Evolutionary conservation across 1,140 invertebrate species (phyloP).

Genomic region (Battus philenor): DNA sequence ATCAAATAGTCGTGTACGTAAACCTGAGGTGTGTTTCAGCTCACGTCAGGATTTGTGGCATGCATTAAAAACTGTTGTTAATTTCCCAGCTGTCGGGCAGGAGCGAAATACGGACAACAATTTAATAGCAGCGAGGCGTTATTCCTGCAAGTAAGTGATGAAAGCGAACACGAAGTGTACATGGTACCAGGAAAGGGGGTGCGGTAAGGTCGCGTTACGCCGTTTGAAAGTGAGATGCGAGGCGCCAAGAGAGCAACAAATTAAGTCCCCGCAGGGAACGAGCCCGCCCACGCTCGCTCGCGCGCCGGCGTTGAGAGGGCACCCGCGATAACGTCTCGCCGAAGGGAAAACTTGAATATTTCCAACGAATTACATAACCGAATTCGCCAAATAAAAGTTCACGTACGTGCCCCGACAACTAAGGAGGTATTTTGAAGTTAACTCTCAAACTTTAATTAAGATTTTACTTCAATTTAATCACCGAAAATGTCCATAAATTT

Average conservation of each 20-base stretch:
- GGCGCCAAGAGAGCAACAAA: slow-evolving; percentile 75
- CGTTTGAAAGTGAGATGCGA: slow-evolving; percentile 73
- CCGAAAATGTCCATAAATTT: slow-evolving; percentile 7
- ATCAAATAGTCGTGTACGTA: no score
- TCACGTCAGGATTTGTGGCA: no score
- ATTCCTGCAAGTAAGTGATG: slow-evolving; percentile 24
- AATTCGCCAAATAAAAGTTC: slow-evolving; percentile 64
- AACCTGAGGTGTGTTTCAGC: no score
- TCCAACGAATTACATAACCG: slow-evolving; percentile 65
- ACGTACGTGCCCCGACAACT: slow-evolving; percentile 48
- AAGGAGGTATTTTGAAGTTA: slow-evolving; percentile 45
- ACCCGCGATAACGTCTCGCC: slow-evolving; percentile 64
- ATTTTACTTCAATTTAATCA: slow-evolving; percentile 16
- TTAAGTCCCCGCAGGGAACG: slow-evolving; percentile 67
- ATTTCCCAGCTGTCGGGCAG: neutral
- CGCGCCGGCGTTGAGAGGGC: slow-evolving; percentile 53
- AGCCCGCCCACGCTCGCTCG: slow-evolving; percentile 37
- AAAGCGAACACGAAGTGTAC: slow-evolving; percentile 44
- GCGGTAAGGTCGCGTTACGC: slow-evolving; percentile 67
- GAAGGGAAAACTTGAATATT: slow-evolving; percentile 70
- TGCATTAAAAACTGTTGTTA: neutral
- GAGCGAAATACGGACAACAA: neutral
- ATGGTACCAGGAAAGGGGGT: slow-evolving; percentile 39
- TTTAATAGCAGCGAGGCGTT: slow-evolving; percentile 2
- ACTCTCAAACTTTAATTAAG: slow-evolving; percentile 48